A percentile compares a stretch with the other conserved stretches of the same genome.
Conservation (phyloP, 2,888 invertebrate genomes). For the Harpagoxenus sublaevis region DNA sequence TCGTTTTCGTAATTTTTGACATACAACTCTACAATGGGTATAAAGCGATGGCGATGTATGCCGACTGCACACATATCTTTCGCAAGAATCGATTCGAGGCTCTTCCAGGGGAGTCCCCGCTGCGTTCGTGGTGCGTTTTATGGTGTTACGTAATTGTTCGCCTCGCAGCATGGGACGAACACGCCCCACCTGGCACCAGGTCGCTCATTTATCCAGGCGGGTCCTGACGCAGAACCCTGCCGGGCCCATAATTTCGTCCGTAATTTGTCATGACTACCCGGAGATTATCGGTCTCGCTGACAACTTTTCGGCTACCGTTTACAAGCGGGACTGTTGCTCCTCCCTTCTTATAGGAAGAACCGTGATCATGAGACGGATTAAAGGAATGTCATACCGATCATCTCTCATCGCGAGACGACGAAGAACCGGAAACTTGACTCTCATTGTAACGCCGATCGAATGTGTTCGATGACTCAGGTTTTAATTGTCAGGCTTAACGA, state of each 20-base stretch:
- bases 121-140: conserved; percentile 69
- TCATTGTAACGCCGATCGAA: not conserved
- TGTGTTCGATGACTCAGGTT: not conserved
- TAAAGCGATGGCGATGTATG: conserved; percentile 1
- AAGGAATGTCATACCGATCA: conserved; percentile 27
- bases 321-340: conserved; percentile 56
- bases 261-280: conserved; percentile 85
- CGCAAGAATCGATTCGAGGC: not conserved
- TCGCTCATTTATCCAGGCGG: conserved; percentile 76
- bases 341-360: conserved; percentile 21
- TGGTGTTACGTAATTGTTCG: conserved; percentile 82
- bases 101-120: conserved; percentile 57
- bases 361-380: conserved; percentile 38
- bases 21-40: not conserved
- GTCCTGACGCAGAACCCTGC: conserved; percentile 59
- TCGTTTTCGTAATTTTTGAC: not conserved
- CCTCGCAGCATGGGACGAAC: conserved; percentile 77
- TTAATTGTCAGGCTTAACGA: conserved; percentile 16
- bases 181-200: conserved; percentile 82
- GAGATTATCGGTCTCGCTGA: conserved; percentile 84
- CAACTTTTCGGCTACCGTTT: conserved; percentile 80
- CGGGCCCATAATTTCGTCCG: conserved; percentile 70
- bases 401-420: not conserved
- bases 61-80: not conserved
- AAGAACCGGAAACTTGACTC: not conserved